phyloP scores from a whole-genome alignment of 2,797 vertebrate genomes.

The Onychomys arenicola region DNA sequence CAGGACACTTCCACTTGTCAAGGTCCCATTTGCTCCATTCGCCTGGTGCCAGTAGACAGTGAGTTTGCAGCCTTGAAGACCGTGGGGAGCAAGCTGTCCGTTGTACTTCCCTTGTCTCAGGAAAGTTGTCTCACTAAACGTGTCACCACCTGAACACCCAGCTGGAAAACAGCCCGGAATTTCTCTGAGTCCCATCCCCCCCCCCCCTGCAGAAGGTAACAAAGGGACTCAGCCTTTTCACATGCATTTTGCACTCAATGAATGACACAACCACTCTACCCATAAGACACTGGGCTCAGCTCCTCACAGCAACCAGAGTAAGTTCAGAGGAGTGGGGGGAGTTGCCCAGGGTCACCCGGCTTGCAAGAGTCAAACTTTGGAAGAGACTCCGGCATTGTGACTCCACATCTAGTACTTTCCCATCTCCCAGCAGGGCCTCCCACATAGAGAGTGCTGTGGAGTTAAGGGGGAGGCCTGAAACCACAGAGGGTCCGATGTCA shows the following conservation, averaged over 20 bases:
- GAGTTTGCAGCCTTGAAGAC: background rate
- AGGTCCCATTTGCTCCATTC: background rate
- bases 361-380: background rate
- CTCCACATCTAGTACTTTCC: background rate
- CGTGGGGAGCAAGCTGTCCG: background rate
- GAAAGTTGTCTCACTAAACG: background rate
- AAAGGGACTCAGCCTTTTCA: fast-evolving
- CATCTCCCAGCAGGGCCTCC: background rate
- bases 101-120: background rate
- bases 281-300: fast-evolving
- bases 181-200: background rate
- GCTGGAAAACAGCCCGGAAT: background rate
- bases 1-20: fast-evolving
- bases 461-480: background rate
- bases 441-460: background rate
- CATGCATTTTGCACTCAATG: fast-evolving
- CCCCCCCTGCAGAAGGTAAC: background rate
- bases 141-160: too few relatives aligned
- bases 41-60: background rate
- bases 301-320: background rate
- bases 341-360: background rate
- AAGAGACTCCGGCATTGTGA: background rate
- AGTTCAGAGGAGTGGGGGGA: background rate
- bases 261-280: fast-evolving
- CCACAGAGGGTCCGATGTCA: background rate